A percentile compares a stretch with the other conserved stretches of the same genome.
Evolutionary conservation across 2,888 invertebrate genomes (phyloP).

Genomic region (Ormyrus pomaceus): DNA sequence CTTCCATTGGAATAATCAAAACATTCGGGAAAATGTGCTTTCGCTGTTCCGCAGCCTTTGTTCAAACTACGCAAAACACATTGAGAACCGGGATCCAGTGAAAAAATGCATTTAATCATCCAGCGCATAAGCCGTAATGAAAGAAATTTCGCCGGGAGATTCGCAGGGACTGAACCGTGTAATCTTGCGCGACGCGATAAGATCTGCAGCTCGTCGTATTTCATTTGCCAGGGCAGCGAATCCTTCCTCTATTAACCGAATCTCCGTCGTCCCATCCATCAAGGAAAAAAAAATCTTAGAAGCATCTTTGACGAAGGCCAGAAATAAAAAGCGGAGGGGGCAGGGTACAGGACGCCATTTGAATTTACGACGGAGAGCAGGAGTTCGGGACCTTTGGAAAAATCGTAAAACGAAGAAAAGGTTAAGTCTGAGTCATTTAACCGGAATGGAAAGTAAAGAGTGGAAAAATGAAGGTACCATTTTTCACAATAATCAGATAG

Average conservation of each 20-base stretch:
- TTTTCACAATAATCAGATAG: slow-evolving; percentile 54
- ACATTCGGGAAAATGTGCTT: neutral
- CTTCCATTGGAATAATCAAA: neutral
- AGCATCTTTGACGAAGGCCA: slow-evolving; percentile 11
- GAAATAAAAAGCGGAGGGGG: neutral
- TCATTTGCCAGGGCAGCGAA: slow-evolving; percentile 24
- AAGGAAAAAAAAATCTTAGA: neutral
- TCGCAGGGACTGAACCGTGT: neutral
- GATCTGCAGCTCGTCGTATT: slow-evolving; percentile 36
- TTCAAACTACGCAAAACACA: no score
- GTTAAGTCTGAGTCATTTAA: slow-evolving; percentile 48
- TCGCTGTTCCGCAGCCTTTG: neutral
- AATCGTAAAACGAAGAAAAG: slow-evolving; percentile 41
- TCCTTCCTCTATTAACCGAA: slow-evolving; percentile 25
- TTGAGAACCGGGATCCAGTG: no score
- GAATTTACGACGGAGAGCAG: slow-evolving; percentile 26
- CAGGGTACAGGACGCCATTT: slow-evolving; percentile 15
- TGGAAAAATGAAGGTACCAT: slow-evolving; percentile 51
- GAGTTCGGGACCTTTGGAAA: slow-evolving; percentile 12
- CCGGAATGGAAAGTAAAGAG: slow-evolving; percentile 46
- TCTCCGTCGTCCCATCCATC: slow-evolving; percentile 25
- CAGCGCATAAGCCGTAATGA: slow-evolving; percentile 1
- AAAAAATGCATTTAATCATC: slow-evolving; percentile 19
- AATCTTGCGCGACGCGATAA: slow-evolving; percentile 40
- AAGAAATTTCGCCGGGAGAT: slow-evolving; percentile 19